Base-by-base conservation (phyloP, 2,797 vertebrate species). In the Clarias platycephalus region DNA sequence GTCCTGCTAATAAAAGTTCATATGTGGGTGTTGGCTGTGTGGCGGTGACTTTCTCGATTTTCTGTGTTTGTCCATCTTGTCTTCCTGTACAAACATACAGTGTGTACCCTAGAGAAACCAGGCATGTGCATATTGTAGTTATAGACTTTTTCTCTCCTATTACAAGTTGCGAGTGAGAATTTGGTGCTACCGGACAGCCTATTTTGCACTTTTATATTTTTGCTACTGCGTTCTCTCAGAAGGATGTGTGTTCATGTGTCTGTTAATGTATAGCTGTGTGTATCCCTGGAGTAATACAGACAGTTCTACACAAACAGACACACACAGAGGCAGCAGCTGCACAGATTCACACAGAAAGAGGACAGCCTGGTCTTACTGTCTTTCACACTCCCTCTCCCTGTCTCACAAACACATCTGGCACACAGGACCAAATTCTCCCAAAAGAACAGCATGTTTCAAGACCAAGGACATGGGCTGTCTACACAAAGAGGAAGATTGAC, bases 381-480 rank as follows among this genome's bases (percentile, higher is more conserved):
- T 80, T 67, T 83, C 12, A 44, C 64, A 53, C 81, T 68, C 55
- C 53, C 79, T 71, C 80, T 53, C 72, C 34, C 57, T 67, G 78
- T 83, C 76, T 86, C 31, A 84, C 72, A 84, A 40, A 72, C 81
- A 89, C 80, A 87, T 86, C 85, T 86, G 49, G 70, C 82, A 74
- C 78, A 85, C 80, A 62, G 78, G 85, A 86, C 83, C 80, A 84
- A 66, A 88, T 78, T 89, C 63, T 88, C 85, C 81, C 74, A 76
- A 57, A 86, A 85, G 87, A 87, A 85, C 83, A 86, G 55, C 75
- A 83, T 44, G 80, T 85, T 88, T 89, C 66, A 78, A 84, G 60
- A 83, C 64, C 86, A 89, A 88, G 85, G 88, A 88, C 87, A 87
- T 9, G 53, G n/a, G 81, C 40, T 81, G 58, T 88, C 81, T 85